A percentile compares a stretch with the other conserved stretches of the same genome.
These are phyloP conservation scores for Drosophila tani DNA, from an alignment of 1,140 invertebrate species.

Conservation along the genomic window DNA sequence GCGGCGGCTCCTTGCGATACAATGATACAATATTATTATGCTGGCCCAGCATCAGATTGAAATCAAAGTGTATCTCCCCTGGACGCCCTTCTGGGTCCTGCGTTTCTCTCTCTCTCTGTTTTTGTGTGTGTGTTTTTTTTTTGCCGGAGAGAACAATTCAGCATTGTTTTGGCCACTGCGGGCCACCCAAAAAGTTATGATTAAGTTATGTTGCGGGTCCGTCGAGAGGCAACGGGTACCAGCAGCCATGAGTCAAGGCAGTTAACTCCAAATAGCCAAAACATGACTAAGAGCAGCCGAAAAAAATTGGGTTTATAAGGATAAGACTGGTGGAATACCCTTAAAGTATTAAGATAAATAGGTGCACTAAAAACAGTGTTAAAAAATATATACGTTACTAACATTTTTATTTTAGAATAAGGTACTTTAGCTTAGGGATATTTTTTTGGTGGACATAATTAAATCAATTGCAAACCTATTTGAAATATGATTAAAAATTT, in stretches of 20 bases:
- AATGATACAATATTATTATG: conserved; percentile 84
- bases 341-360: not conserved
- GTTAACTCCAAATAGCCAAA: conserved; percentile 71
- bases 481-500: not conserved
- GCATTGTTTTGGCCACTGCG: conserved; percentile 76
- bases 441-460: no score
- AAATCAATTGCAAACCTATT: no score
- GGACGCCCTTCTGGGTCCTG: not conserved
- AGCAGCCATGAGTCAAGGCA: conserved; percentile 41
- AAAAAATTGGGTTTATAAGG: conserved; percentile 9
- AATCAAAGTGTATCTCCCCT: conserved; percentile 64
- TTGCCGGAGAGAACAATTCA: conserved; percentile 69
- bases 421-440: not conserved
- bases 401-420: no score
- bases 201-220: conserved; percentile 72
- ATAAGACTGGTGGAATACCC: conserved; percentile 10
- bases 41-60: conserved; percentile 76
- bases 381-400: no score
- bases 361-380: no score
- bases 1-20: conserved; percentile 77
- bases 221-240: conserved; percentile 24
- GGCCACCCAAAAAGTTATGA: conserved; percentile 84
- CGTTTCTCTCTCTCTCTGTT: not conserved
- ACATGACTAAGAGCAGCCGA: conserved; percentile 67
- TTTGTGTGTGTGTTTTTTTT: conserved; percentile 36